A percentile compares a stretch with the other conserved stretches of the same genome.
Conservation (phyloP, 1,140 invertebrate species). For the Zaprionus lachaisei region DNA sequence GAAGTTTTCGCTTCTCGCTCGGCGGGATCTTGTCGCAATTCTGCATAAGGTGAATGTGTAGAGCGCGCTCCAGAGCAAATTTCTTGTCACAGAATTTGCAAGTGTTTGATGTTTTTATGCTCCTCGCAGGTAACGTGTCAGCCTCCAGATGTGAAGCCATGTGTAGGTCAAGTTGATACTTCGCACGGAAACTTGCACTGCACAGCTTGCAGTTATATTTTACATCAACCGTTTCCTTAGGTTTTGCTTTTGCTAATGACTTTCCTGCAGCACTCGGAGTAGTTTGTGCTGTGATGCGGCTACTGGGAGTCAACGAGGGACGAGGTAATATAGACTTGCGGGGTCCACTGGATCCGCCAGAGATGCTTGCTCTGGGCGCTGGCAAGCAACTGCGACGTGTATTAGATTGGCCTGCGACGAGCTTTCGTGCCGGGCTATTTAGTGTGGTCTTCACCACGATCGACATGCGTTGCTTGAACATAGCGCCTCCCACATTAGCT, state of each 20-base stretch:
- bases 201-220: slow-evolving; percentile 58
- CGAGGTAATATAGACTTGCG: slow-evolving; percentile 28
- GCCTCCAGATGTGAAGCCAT: slow-evolving; percentile 50
- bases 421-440: slow-evolving; percentile 75
- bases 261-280: not conserved
- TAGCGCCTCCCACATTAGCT: slow-evolving; percentile 29
- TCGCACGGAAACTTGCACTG: slow-evolving; percentile 41
- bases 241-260: not conserved
- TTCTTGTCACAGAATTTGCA: slow-evolving; percentile 81
- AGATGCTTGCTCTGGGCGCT: not conserved
- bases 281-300: not conserved
- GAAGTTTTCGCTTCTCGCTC: slow-evolving; percentile 69
- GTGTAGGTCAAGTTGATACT: slow-evolving; percentile 58
- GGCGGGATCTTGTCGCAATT: slow-evolving; percentile 78
- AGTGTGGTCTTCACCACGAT: slow-evolving; percentile 78
- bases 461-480: slow-evolving; percentile 77
- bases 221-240: not conserved
- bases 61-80: slow-evolving; percentile 68
- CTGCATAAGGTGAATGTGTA: slow-evolving; percentile 77
- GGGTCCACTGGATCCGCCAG: not conserved
- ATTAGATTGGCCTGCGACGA: slow-evolving; percentile 23
- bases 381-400: slow-evolving; percentile 58
- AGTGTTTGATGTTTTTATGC: slow-evolving; percentile 28
- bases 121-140: not conserved
- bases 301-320: not conserved